Percentiles rank a stretch among this genome's conserved stretches.
These are phyloP conservation scores for Heloderma charlesbogerti DNA, from an alignment of 2,113 vertebrate genomes.

Conservation along the genomic window DNA sequence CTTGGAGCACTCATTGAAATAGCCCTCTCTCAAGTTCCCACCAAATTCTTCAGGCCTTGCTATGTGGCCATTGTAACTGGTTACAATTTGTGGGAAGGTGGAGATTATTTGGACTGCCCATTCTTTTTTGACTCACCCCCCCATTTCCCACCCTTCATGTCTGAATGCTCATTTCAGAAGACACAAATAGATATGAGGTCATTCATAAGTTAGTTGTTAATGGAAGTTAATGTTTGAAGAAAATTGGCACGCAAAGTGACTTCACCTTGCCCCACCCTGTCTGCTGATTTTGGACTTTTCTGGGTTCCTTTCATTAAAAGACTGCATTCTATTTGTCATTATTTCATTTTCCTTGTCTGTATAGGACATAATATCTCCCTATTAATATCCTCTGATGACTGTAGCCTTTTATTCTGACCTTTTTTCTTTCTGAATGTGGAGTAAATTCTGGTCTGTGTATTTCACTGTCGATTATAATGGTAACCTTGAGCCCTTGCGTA, in stretches of 20 bases:
- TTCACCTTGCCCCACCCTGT: background rate
- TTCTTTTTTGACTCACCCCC: too few species aligned
- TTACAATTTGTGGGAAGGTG: background rate
- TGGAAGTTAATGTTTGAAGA: background rate
- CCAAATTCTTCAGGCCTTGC: background rate
- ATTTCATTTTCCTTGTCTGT: conserved; percentile 35
- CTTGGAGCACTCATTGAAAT: background rate
- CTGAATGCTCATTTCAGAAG: background rate
- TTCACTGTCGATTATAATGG: conserved; percentile 11
- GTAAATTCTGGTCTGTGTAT: conserved; percentile 23
- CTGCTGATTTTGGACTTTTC: background rate
- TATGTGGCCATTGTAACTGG: background rate
- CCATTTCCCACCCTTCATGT: background rate
- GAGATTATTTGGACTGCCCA: too few species aligned
- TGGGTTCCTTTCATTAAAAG: conserved; percentile 42
- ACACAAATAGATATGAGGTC: background rate
- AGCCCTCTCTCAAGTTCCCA: background rate
- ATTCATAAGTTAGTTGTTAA: background rate
- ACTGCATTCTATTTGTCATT: conserved; percentile 8
- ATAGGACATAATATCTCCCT: conserved; percentile 9
- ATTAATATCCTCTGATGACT: conserved; percentile 21
- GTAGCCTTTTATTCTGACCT: conserved; percentile 37
- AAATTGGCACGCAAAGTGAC: background rate
- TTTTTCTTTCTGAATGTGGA: conserved; percentile 34
- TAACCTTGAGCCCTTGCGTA: conserved; percentile 21